Base-by-base conservation (phyloP, 2,797 vertebrate genomes). In the Arrhamphus sclerolepis region DNA sequence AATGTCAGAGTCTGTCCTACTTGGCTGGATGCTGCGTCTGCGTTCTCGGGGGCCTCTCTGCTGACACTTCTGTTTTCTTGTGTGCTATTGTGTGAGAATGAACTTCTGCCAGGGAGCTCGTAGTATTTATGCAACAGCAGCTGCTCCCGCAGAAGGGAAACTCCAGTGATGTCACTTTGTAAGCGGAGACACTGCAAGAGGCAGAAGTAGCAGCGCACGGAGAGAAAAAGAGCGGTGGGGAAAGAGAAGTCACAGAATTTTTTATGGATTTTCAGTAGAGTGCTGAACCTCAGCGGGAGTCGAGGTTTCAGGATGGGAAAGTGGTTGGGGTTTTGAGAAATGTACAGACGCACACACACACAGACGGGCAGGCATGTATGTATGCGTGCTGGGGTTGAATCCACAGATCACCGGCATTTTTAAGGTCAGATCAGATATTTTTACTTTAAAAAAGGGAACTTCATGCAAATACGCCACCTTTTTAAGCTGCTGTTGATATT, bases 131-230 rank as follows among this genome's bases (percentile, higher is more conserved):
- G 80, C 87, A 39, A 56, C 16, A 14, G 57, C 73, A 65, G 80
- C 66, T 43, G 72, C 65, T 59, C 46, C 31, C 62, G 72, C 77
- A 62, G 50, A 72, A 62, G 78, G 90, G 92, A 91, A 93, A 92
- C 88, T 92, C 91, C 91, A 70, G 83, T 92, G 91, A 92, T 91
- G 92, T 93, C 87, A 93, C 85, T 18, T 0, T 67, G 78, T 66
- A 80, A 86, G 69, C 0, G 73, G 82, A 85, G 83, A 79, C 66
- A 69, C 59, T 46, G 83, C 71, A 79, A 56, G 44, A 72, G 60
- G 87, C 77, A 73, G 83, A 56, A 11, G 46, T 51, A 6, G 52
- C 26, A 5, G 51, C 29, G 19, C 3, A 2, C 6, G 63, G 75
- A 81, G 79, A 56, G 70, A n/a, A 60, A 51, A 50, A 18, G 57